Evolutionary conservation across 2,888 invertebrate genomes (phyloP).

Genomic region (Cephonodes hylas): DNA sequence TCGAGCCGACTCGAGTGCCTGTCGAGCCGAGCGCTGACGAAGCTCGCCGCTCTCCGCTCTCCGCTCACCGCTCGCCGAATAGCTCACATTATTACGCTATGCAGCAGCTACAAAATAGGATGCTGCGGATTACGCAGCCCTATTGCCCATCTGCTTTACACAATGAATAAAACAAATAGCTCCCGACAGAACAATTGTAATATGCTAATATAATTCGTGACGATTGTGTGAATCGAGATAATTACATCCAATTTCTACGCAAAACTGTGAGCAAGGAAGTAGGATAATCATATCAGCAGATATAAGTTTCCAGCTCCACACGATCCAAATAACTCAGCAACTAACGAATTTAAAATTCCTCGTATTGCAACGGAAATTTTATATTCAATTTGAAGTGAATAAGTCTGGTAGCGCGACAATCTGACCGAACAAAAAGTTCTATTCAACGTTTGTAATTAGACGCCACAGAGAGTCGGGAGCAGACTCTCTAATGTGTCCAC

Average conservation of each 20-base stretch:
- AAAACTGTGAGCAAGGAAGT: neutral
- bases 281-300: neutral
- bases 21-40: slow-evolving; percentile 72
- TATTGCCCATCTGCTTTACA: slow-evolving; percentile 32
- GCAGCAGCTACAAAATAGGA: slow-evolving; percentile 59
- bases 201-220: slow-evolving; percentile 4
- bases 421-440: slow-evolving; percentile 64
- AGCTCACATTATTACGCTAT: slow-evolving; percentile 67
- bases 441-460: slow-evolving; percentile 72
- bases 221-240: neutral
- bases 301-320: slow-evolving; percentile 21
- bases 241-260: neutral
- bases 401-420: slow-evolving; percentile 64
- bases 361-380: slow-evolving; percentile 47
- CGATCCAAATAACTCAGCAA: slow-evolving; percentile 27
- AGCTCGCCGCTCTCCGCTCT: slow-evolving; percentile 34
- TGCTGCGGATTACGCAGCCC: slow-evolving; percentile 52
- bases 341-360: slow-evolving; percentile 37
- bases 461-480: slow-evolving; percentile 43
- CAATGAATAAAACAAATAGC: neutral
- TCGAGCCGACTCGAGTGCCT: slow-evolving; percentile 65
- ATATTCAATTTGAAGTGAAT: slow-evolving; percentile 69
- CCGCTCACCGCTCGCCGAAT: slow-evolving; percentile 26
- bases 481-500: slow-evolving; percentile 39
- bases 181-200: neutral